These are phyloP conservation scores for Notospermus geniculatus DNA, from an alignment of 1,140 invertebrate species.

Conservation along the genomic window DNA sequence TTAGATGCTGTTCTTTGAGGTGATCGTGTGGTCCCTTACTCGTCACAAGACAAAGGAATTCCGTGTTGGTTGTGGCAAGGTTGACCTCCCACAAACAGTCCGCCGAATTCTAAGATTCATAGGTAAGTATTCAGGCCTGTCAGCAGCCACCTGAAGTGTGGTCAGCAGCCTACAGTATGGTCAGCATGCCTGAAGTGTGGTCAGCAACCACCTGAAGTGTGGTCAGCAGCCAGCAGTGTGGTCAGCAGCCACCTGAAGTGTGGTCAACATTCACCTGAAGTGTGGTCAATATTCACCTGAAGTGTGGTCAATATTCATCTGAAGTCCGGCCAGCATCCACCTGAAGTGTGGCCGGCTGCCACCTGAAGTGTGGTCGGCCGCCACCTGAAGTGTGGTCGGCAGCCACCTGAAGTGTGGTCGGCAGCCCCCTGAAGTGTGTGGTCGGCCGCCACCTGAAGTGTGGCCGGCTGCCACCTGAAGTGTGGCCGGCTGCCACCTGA, in stretches of 20 bases:
- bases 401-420: neutral
- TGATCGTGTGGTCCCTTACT: conserved; percentile 39
- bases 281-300: neutral
- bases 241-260: neutral
- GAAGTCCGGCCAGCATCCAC: neutral
- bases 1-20: conserved; percentile 38
- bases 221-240: too few relatives aligned
- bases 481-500: neutral
- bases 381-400: neutral
- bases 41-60: conserved; percentile 34
- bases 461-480: neutral
- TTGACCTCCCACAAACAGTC: conserved; percentile 32
- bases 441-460: neutral
- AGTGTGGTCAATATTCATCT: too few relatives aligned
- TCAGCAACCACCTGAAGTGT: neutral
- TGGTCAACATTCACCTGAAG: too few relatives aligned
- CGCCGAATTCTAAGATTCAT: conserved; percentile 36
- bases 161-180: too few relatives aligned
- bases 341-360: too few relatives aligned
- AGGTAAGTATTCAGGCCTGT: conserved; percentile 28
- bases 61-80: conserved; percentile 26
- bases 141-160: neutral
- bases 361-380: too few relatives aligned
- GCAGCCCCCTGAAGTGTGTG: too few relatives aligned
- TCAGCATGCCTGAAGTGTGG: too few relatives aligned